These are phyloP conservation scores for Camelus bactrianus DNA, from an alignment of 2,113 vertebrate genomes.

Conservation along the genomic window DNA sequence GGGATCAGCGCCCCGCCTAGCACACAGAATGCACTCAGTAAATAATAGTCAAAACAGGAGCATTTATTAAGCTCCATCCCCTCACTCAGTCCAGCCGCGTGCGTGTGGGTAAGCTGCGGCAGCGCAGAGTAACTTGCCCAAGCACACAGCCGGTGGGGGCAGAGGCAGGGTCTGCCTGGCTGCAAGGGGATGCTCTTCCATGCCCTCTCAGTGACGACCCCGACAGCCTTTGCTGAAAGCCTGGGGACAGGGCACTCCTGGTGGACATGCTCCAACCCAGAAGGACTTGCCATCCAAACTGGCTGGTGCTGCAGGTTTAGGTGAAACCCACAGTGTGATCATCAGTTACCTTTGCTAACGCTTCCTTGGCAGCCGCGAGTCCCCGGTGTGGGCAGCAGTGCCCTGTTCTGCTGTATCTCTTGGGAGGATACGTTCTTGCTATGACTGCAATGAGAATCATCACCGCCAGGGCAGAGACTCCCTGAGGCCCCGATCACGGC, in stretches of 20 bases:
- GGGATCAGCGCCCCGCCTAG: neutral
- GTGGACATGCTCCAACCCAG: neutral
- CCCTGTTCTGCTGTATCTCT: rapidly evolving
- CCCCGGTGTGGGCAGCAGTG: neutral
- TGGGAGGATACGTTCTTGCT: rapidly evolving
- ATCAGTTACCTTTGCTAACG: neutral
- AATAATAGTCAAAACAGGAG: neutral
- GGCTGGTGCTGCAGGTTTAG: neutral
- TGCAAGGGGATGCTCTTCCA: rapidly evolving
- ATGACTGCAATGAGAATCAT: neutral
- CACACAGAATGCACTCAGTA: neutral
- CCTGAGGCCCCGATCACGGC: neutral
- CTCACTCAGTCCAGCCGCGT: neutral
- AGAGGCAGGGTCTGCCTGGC: neutral
- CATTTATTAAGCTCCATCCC: neutral
- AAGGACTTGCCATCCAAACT: neutral
- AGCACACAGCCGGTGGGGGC: rapidly evolving
- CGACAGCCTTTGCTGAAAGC: neutral
- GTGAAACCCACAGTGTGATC: rapidly evolving
- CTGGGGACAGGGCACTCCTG: neutral
- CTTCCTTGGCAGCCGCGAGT: rapidly evolving
- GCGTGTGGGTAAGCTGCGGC: neutral
- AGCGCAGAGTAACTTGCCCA: neutral
- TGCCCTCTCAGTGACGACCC: too few relatives aligned
- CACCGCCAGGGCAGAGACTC: neutral